Evolutionary conservation across 2,113 vertebrate genomes (phyloP).

Genomic region (Holacanthus passer): DNA sequence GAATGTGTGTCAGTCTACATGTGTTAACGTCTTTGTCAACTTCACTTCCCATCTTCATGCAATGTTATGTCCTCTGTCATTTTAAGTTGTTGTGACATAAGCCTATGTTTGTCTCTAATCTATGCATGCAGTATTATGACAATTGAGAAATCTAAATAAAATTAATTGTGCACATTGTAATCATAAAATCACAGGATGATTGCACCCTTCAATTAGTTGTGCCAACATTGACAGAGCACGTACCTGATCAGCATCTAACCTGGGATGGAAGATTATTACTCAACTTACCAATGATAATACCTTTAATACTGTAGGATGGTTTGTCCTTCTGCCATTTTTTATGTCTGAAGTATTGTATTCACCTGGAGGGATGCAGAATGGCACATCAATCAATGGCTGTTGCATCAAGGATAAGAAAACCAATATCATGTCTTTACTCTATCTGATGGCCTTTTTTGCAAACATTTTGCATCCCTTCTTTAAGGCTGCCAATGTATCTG

Average conservation of each 20-base stretch:
- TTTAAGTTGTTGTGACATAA: constrained; percentile 41
- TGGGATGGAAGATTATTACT: background rate
- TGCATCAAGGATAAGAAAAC: constrained; percentile 19
- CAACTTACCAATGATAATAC: background rate
- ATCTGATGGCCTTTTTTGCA: background rate
- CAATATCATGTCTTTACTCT: background rate
- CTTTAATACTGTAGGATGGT: background rate
- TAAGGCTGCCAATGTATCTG: constrained; percentile 12
- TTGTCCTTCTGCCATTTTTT: background rate
- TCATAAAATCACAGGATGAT: constrained; percentile 19
- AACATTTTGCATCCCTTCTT: constrained; percentile 53
- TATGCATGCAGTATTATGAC: background rate
- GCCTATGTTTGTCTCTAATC: constrained; percentile 22
- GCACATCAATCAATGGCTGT: constrained; percentile 9
- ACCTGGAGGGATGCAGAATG: constrained; percentile 47
- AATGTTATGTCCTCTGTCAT: constrained; percentile 54
- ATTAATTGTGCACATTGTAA: background rate
- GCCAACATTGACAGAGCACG: background rate
- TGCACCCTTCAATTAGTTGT: background rate
- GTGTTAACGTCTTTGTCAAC: constrained; percentile 32
- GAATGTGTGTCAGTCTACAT: constrained; percentile 34
- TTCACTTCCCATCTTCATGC: constrained; percentile 43
- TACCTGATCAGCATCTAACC: constrained; percentile 15
- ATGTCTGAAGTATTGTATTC: constrained; percentile 26
- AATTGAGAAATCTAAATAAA: background rate